Conservation (phyloP, 1,140 invertebrate genomes). For the Argopecten irradians region DNA sequence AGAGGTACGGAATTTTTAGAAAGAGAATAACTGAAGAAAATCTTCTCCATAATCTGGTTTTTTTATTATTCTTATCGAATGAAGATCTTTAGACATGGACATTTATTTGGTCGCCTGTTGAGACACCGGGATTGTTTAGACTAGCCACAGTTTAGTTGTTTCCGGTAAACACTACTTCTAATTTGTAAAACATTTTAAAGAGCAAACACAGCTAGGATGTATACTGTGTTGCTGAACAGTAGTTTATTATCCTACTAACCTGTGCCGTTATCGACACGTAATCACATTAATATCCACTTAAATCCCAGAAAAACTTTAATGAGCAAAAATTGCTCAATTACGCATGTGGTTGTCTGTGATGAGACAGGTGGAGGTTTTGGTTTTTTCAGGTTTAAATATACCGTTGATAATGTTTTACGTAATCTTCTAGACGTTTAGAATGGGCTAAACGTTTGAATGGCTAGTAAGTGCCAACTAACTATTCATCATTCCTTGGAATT, state of each 20-base stretch:
- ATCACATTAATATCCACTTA: background rate
- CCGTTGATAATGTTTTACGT: background rate
- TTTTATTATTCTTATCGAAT: too few relatives aligned
- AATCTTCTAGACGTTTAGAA: background rate
- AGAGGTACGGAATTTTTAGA: too few relatives aligned
- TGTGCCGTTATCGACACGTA: background rate
- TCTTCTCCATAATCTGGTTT: too few relatives aligned
- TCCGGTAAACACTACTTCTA: background rate
- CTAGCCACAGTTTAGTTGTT: background rate
- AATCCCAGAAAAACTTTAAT: background rate
- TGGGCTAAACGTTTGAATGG: background rate
- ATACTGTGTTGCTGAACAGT: background rate
- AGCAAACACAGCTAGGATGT: background rate
- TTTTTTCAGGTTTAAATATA: constrained; percentile 12
- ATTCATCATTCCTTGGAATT: background rate
- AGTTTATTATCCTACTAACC: background rate
- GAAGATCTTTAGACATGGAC: background rate
- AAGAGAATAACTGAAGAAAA: too few relatives aligned
- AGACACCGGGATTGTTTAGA: background rate
- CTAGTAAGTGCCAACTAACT: background rate
- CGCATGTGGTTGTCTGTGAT: background rate
- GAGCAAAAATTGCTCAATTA: background rate
- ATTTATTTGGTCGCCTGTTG: background rate
- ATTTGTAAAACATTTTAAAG: constrained; percentile 19
- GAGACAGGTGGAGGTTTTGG: background rate